phyloP scores from a whole-genome alignment of 2,888 invertebrate species.

The Aelia acuminata region DNA sequence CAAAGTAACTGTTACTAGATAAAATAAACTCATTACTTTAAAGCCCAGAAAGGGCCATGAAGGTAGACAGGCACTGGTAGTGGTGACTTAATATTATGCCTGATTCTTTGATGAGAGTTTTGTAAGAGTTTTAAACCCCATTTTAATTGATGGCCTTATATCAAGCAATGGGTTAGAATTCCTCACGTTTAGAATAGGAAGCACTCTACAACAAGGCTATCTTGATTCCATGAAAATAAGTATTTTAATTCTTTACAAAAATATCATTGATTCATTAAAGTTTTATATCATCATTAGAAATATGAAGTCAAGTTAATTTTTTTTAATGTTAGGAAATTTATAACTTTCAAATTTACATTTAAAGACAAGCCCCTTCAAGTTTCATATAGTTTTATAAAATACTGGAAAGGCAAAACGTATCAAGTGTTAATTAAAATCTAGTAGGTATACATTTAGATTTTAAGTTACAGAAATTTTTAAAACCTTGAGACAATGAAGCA shows the following conservation, averaged over 20 bases:
- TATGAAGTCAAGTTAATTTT: too few relatives aligned
- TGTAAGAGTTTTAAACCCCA: background rate
- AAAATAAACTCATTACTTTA: background rate
- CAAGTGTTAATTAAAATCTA: background rate
- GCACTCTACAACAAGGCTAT: background rate
- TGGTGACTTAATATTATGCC: background rate
- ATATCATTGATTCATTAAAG: background rate
- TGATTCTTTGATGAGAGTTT: background rate
- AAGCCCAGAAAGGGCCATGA: background rate
- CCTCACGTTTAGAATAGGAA: too few relatives aligned
- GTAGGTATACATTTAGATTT: background rate
- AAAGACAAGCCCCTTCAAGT: slow-evolving; percentile 25
- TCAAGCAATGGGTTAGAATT: background rate
- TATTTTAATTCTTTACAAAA: background rate
- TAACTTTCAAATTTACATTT: slow-evolving; percentile 28
- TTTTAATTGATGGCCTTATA: background rate
- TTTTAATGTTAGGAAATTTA: background rate
- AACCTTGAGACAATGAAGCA: background rate
- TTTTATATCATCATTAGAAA: too few relatives aligned
- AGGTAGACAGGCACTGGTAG: background rate
- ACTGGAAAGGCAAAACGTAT: background rate
- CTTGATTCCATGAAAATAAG: background rate
- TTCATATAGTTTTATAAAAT: background rate
- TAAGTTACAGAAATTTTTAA: background rate
- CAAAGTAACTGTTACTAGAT: background rate